Base-by-base conservation (phyloP, 64 coral and sea anemone genomes). In the Actinia tenebrosa region DNA sequence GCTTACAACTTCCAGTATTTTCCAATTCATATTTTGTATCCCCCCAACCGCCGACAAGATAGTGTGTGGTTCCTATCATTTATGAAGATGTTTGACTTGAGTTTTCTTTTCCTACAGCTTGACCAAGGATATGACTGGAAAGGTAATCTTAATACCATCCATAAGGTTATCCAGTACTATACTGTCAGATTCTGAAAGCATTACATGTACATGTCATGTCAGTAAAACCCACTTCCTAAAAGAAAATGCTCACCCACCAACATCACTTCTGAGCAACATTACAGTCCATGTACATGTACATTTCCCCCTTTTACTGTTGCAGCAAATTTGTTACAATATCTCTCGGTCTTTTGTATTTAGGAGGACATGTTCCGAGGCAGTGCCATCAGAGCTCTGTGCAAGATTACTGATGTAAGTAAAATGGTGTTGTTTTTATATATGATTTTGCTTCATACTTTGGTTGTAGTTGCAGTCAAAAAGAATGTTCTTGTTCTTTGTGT, bases 121-220 rank as follows among this genome's bases (percentile, higher is more conserved):
- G 82, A 99, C 97, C 44, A 99, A 99, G 93, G 97, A 99, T 64
- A 99, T 99, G 97, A 99, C 97, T 47, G 97, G 97, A 30, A 95
- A 95, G 80, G 90, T 92, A 87, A 26, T 9, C 22, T 13, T 22
- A 2, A 83, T 50, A 42, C 19, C 6, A 0, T 52, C 22, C 53
- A 16, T 83, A 50, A 46, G 17, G 1, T 0, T 83, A 55, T 45
- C 15, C 15, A 50, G 47, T 50, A 50, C 47, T 50, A 50, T 50
- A 37, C 30, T 37, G 47, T 4, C 47, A 50, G 46, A 47, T 47
- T 47, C 3, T 3, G 46, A 47, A 6, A 47, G 47, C 47, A 8
- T 50, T 3, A 50, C 4, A 50, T 50, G 47, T 50, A 3, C 4
- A 50, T 50, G 47, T 50, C 47, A 50, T 5, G 47, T 50, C 47